Evolutionary conservation across 2,113 vertebrate species (phyloP), one percentile per base, ranked within the genome.

Genomic region (Syngnathus scovelli): DNA sequence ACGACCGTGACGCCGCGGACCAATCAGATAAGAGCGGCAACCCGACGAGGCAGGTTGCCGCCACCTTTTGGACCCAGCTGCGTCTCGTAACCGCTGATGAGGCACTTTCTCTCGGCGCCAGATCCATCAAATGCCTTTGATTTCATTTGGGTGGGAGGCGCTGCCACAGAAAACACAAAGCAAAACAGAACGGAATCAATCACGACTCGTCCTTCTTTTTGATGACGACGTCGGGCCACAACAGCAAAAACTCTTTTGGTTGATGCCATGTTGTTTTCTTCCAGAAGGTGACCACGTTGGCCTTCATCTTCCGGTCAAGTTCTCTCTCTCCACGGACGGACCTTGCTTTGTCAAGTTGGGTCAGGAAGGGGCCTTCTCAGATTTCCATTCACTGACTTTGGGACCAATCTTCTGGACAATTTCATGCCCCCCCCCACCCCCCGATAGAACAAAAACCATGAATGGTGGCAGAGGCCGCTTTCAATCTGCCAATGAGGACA

Each of bases 1-100:
- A 92, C 89, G 88, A 80, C 87, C 90, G 88, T 92, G 90, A 92
- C 90, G 89, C 87, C 87, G 86, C 77, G 75, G 78, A 76, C 71
- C 77, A 75, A 76, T 64, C 85, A 85, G 89, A 91, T 91, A 89
- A 91, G 55, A 33, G n/a, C 12, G 88, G 88, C 27, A 33, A 76
- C 88, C 85, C 89, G 90, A 88, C 87, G 82, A 80, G 89, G 89
- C 90, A 58, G 82, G 77, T 12, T 88, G 86, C 84, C 72, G 70
- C 67, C 83, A 83, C 74, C 63, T 79, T 84, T 78, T 60, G 70
- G 69, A 74, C 67, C 69, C 81, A 76, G 82, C 79, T 84, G 87
- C 76, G 79, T 83, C 77, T 70, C 46, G 68, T 5, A 43, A 65
- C 65, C 61, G 60, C 51, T 27, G 74, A 66, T 55, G 66, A 65